phyloP scores from a whole-genome alignment of 2,797 vertebrate genomes.

The Crypturellus tataupa region DNA sequence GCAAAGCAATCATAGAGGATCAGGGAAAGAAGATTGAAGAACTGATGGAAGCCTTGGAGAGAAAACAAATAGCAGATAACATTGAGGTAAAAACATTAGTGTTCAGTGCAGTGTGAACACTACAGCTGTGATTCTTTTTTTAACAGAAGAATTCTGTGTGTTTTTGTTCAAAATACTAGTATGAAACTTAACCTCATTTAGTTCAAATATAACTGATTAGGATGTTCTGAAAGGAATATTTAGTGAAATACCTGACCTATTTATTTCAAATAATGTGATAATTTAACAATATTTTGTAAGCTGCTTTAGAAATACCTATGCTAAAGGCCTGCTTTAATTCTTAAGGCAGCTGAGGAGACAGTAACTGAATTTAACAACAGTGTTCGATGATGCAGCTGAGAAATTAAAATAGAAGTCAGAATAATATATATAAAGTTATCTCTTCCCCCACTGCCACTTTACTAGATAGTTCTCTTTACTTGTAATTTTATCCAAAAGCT shows the following conservation, averaged over 20 bases:
- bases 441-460: not conserved
- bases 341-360: slow-evolving; percentile 42
- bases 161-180: not conserved
- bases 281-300: slow-evolving; percentile 45
- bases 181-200: not conserved
- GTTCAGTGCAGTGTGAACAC: not conserved
- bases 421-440: not conserved
- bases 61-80: slow-evolving; percentile 85
- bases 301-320: slow-evolving; percentile 35
- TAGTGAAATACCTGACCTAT: slow-evolving; percentile 42
- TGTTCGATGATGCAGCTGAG: slow-evolving; percentile 15
- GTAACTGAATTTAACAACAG: slow-evolving; percentile 46
- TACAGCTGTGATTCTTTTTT: not conserved
- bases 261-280: not conserved
- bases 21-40: slow-evolving; percentile 86
- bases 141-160: not conserved
- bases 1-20: slow-evolving; percentile 75
- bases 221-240: slow-evolving; percentile 35
- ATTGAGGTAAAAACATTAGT: slow-evolving; percentile 85
- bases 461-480: not conserved
- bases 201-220: slow-evolving; percentile 15
- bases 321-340: slow-evolving; percentile 44
- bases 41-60: slow-evolving; percentile 85
- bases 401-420: slow-evolving; percentile 12
- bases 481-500: slow-evolving; percentile 61